phyloP scores from a whole-genome alignment of 2,113 vertebrate species.

The Vanacampus margaritifer region DNA sequence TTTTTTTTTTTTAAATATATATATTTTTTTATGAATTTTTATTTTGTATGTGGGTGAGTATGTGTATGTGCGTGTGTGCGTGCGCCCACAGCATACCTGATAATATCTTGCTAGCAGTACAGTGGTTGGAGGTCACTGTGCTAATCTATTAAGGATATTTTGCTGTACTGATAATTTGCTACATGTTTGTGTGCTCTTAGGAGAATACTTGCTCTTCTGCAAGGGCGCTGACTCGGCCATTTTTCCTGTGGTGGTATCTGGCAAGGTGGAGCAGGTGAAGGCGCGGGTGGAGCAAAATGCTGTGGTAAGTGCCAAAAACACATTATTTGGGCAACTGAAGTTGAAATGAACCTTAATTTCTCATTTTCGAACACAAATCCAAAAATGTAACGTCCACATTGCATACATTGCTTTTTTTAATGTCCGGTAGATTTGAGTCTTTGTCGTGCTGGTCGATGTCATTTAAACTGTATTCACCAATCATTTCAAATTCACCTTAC shows the following conservation, averaged over 20 bases:
- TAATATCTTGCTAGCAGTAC: neutral
- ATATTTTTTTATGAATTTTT: too few relatives aligned
- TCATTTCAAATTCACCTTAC: too few relatives aligned
- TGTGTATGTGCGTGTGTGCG: too few relatives aligned
- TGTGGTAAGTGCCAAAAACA: slow-evolving; percentile 78
- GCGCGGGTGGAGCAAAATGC: slow-evolving; percentile 91
- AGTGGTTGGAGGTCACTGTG: neutral
- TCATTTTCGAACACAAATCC: too few relatives aligned
- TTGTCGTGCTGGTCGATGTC: too few relatives aligned
- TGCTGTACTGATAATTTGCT: neutral
- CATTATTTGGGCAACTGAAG: neutral
- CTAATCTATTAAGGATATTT: neutral
- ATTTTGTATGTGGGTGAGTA: too few relatives aligned
- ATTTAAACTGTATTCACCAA: too few relatives aligned
- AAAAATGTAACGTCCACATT: too few relatives aligned
- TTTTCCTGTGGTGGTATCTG: slow-evolving; percentile 89
- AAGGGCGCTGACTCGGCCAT: slow-evolving; percentile 97
- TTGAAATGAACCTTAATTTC: neutral
- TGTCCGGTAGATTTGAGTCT: too few relatives aligned
- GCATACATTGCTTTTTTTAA: too few relatives aligned
- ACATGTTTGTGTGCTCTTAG: slow-evolving; percentile 58
- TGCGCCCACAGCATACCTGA: too few relatives aligned
- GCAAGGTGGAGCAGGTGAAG: slow-evolving; percentile 91
- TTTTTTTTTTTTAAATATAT: too few relatives aligned
- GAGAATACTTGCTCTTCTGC: slow-evolving; percentile 91